A percentile compares a stretch with the other conserved stretches of the same genome.
These are phyloP conservation scores for Tragelaphus buxtoni DNA, from an alignment of 2,113 vertebrate genomes.

Conservation along the genomic window DNA sequence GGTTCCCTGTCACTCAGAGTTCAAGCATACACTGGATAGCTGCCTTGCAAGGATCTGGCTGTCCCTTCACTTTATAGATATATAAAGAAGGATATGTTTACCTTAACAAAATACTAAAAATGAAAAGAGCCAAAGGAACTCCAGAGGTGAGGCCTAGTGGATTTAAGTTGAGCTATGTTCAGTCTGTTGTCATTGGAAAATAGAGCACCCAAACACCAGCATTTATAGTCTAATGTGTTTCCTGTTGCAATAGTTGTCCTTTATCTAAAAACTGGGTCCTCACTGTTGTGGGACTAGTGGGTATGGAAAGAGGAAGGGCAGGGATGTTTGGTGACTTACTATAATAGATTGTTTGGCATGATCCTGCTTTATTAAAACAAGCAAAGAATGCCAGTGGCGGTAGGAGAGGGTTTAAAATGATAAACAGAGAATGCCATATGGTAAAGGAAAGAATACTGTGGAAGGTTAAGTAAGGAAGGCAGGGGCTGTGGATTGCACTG, in stretches of 20 bases:
- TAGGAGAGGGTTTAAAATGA: slow-evolving; percentile 31
- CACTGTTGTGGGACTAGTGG: background rate
- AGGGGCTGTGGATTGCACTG: background rate
- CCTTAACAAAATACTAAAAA: background rate
- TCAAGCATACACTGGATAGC: background rate
- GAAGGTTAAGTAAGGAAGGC: background rate
- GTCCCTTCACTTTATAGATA: background rate
- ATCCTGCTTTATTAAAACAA: slow-evolving; percentile 44
- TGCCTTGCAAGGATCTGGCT: background rate
- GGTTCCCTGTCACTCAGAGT: background rate
- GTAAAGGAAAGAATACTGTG: background rate
- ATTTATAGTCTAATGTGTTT: background rate
- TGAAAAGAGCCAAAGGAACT: background rate
- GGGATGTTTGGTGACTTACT: slow-evolving; percentile 11
- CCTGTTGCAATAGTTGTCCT: background rate
- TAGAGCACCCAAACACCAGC: background rate
- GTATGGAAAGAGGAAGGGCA: slow-evolving; percentile 4
- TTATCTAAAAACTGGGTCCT: background rate
- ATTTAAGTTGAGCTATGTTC: background rate
- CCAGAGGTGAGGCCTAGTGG: background rate
- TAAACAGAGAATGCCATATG: background rate
- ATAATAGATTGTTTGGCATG: background rate
- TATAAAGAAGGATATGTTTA: background rate
- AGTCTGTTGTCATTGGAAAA: background rate
- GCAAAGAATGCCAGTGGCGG: slow-evolving; percentile 22